Percentiles rank a stretch among this genome's conserved stretches.
Evolutionary conservation across 1,140 invertebrate species (phyloP).

Genomic region (Formica exsecta): DNA sequence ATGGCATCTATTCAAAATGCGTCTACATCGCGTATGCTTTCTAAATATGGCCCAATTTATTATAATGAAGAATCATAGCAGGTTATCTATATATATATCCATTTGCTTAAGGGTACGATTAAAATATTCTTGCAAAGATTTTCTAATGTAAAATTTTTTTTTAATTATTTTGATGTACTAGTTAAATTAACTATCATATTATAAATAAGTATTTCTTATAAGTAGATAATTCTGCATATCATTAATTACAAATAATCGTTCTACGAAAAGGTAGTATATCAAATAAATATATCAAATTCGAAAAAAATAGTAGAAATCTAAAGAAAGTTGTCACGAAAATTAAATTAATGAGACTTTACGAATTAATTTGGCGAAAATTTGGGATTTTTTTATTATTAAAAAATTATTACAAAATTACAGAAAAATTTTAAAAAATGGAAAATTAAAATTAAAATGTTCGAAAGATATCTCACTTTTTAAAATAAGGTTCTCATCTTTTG

Average conservation of each 20-base stretch:
- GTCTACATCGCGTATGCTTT: conserved; percentile 15
- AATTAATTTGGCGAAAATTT: not conserved
- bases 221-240: not conserved
- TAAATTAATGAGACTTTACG: not conserved
- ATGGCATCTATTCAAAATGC: conserved; percentile 27
- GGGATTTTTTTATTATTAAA: not conserved
- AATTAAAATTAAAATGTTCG: not conserved
- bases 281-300: not conserved
- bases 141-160: conserved; percentile 8
- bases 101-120: not conserved
- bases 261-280: not conserved
- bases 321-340: not conserved
- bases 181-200: not conserved
- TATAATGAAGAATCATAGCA: conserved; percentile 8
- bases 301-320: not conserved
- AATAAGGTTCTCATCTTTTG: not conserved
- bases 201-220: not conserved
- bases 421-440: not conserved
- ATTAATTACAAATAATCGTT: not conserved
- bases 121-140: not conserved
- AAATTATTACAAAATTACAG: not conserved
- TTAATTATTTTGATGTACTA: not conserved
- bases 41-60: conserved; percentile 34
- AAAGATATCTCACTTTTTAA: not conserved
- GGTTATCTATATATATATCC: not conserved